Conservation (phyloP, 1,140 invertebrate genomes). For the Leptinotarsa defecta region DNA sequence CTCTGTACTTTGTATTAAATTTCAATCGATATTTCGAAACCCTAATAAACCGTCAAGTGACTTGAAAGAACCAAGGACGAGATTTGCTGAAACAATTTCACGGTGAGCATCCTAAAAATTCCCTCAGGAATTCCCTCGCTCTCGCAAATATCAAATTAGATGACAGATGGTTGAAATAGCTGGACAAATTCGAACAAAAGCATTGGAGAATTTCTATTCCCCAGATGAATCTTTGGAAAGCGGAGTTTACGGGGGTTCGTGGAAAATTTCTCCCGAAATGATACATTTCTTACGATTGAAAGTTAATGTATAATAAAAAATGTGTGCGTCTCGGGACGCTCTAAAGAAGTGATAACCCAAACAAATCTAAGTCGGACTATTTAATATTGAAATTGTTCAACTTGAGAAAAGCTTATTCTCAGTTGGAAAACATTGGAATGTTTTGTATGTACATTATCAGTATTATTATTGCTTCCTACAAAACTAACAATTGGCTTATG, state of each 20-base stretch:
- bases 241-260: not conserved
- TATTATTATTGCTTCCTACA: no score
- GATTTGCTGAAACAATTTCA: slow-evolving; percentile 34
- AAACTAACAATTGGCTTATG: no score
- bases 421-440: no score
- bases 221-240: not conserved
- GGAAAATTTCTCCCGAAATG: no score
- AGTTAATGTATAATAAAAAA: no score
- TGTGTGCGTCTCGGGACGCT: no score
- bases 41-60: slow-evolving; percentile 29
- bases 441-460: no score
- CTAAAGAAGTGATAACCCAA: no score
- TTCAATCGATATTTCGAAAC: slow-evolving; percentile 32
- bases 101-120: slow-evolving; percentile 25
- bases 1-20: slow-evolving; percentile 22
- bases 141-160: slow-evolving; percentile 39
- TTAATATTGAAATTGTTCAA: no score
- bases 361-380: no score
- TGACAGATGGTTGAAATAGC: slow-evolving; percentile 42
- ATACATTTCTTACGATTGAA: no score
- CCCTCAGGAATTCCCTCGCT: slow-evolving; percentile 13
- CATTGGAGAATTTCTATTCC: slow-evolving; percentile 17
- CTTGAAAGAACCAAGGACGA: slow-evolving; percentile 28
- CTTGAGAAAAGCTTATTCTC: no score
- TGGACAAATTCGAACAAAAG: slow-evolving; percentile 25